Conservation (phyloP, 2,797 vertebrate genomes). For the Aeoliscus strigatus region DNA sequence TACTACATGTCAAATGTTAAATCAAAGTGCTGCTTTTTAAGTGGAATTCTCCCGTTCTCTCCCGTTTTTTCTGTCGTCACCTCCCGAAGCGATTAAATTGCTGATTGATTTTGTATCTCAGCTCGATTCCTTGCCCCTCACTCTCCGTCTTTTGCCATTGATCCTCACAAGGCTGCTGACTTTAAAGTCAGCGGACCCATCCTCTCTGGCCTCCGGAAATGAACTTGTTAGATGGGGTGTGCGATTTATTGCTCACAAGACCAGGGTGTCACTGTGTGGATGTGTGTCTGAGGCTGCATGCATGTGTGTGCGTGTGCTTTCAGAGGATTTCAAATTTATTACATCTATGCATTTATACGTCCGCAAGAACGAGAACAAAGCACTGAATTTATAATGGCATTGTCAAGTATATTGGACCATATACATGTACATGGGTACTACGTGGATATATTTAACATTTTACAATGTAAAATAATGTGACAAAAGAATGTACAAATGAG, state of each 20-base stretch:
- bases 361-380: conserved; percentile 22
- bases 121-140: conserved; percentile 73
- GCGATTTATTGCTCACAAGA: conserved; percentile 77
- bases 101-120: conserved; percentile 81
- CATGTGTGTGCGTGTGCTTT: too few species aligned
- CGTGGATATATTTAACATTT: too few species aligned
- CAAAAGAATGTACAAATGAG: too few species aligned
- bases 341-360: conserved; percentile 64
- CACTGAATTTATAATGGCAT: too few species aligned
- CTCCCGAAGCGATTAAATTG: conserved; percentile 76
- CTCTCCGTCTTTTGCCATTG: conserved; percentile 75
- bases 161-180: conserved; percentile 80
- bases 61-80: conserved; percentile 52
- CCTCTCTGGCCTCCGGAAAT: conserved; percentile 76
- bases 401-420: too few species aligned
- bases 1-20: conserved; percentile 58
- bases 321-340: conserved; percentile 61
- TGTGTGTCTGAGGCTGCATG: conserved; percentile 26
- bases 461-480: too few species aligned
- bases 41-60: conserved; percentile 56
- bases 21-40: conserved; percentile 60
- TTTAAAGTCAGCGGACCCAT: conserved; percentile 74
- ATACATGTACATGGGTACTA: too few species aligned
- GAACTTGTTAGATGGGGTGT: conserved; percentile 79
- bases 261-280: conserved; percentile 54